A percentile compares a stretch with the other conserved stretches of the same genome.
phyloP scores from a whole-genome alignment of 2,888 invertebrate genomes.

The Xanthorhoe designata region DNA sequence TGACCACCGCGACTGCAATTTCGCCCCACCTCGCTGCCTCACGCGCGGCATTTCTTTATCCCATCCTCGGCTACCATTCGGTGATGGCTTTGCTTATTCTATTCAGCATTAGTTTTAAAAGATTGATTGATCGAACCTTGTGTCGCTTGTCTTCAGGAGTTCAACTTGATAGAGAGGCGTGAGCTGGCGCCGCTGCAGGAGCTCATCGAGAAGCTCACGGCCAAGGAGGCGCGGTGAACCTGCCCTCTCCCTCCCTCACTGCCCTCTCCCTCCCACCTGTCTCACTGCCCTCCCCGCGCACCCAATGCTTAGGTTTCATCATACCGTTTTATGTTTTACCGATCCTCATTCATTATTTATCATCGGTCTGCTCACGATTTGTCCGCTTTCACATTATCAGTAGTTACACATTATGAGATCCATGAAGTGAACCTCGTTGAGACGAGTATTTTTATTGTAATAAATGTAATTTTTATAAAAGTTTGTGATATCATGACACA shows the following conservation, averaged over 20 bases:
- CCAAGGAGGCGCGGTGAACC: slow-evolving; percentile 94
- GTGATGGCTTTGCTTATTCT: no score
- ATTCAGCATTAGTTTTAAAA: neutral
- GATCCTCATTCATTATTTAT: neutral
- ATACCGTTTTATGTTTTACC: neutral
- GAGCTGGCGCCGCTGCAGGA: slow-evolving; percentile 99
- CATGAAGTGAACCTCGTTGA: slow-evolving; percentile 1
- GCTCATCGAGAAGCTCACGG: slow-evolving; percentile 97
- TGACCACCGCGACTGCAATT: no score
- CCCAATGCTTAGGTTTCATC: neutral
- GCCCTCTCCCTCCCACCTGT: neutral
- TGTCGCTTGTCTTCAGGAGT: slow-evolving; percentile 89
- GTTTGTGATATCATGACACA: slow-evolving; percentile 31
- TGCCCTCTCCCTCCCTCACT: slow-evolving; percentile 5
- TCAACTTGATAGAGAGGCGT: slow-evolving; percentile 97
- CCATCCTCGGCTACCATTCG: no score
- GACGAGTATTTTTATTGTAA: slow-evolving; percentile 5
- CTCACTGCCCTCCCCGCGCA: slow-evolving; percentile 5
- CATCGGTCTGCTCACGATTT: neutral
- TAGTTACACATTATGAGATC: neutral
- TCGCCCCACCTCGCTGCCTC: no score
- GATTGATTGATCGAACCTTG: neutral
- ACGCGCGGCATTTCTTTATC: no score
- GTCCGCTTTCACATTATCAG: neutral
- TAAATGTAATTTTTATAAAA: slow-evolving; percentile 26